Evolutionary conservation across 2,797 vertebrate genomes (phyloP).

Genomic region (Argya squamiceps): DNA sequence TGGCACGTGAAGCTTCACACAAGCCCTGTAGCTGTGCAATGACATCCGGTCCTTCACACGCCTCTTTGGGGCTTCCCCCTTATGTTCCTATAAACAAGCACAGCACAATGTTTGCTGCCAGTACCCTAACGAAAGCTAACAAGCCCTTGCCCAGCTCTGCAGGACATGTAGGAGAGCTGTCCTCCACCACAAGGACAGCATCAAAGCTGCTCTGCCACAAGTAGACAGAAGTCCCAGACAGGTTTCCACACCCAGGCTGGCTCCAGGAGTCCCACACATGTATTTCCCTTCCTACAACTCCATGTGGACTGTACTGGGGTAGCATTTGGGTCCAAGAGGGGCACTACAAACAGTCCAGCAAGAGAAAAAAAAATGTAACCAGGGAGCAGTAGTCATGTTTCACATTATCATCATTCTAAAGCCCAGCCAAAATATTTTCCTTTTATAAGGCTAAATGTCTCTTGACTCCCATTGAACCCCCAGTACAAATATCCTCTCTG

Average conservation of each 20-base stretch:
- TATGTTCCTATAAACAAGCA: neutral
- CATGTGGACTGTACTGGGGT: neutral
- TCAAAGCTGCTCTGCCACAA: neutral
- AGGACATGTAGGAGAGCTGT: neutral
- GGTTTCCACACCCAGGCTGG: neutral
- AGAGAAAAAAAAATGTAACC: neutral
- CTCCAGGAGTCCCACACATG: neutral
- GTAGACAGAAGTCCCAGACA: neutral
- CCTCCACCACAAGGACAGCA: neutral
- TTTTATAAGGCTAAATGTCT: constrained; percentile 74
- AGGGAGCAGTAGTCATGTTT: constrained; percentile 63
- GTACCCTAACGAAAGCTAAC: neutral
- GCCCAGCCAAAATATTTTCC: constrained; percentile 70
- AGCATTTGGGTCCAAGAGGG: neutral
- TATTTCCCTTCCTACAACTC: neutral
- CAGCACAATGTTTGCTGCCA: neutral
- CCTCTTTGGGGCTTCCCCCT: neutral
- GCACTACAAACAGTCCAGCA: constrained; percentile 3
- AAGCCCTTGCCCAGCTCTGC: neutral
- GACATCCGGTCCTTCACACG: neutral
- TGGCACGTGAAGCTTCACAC: fast-evolving
- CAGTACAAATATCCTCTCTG: constrained; percentile 70
- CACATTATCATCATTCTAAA: constrained; percentile 72
- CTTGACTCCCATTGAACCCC: constrained; percentile 76
- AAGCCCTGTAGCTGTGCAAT: neutral